Percentiles rank a stretch among this genome's conserved stretches.
phyloP scores from a whole-genome alignment of 2,888 invertebrate species.

The Cylindroiulus punctatus region DNA sequence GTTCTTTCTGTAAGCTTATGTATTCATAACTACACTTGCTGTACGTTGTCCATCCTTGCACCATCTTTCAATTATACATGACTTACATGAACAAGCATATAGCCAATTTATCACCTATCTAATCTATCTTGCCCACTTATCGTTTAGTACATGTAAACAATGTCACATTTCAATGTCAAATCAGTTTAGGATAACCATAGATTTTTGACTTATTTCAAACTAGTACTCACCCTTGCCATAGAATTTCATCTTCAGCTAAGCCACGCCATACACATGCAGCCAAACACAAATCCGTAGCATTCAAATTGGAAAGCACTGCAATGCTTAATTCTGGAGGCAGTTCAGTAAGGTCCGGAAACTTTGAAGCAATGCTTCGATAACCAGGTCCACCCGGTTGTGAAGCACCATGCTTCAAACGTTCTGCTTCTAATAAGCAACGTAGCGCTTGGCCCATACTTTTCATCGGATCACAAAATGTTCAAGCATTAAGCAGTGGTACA shows the following conservation, averaged over 20 bases:
- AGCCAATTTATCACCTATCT: no score
- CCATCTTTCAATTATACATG: no score
- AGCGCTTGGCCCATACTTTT: slow-evolving; percentile 59
- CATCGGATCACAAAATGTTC: slow-evolving; percentile 4
- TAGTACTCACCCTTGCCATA: slow-evolving; percentile 67
- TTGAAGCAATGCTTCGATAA: slow-evolving; percentile 44
- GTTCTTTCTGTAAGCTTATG: no score
- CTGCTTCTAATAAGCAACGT: slow-evolving; percentile 59
- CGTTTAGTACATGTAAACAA: not conserved
- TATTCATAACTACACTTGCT: no score
- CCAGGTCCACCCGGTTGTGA: not conserved
- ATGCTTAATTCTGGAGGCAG: slow-evolving; percentile 68
- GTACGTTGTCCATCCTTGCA: no score
- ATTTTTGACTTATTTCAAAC: not conserved
- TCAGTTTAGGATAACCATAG: not conserved
- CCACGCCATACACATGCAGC: slow-evolving; percentile 69
- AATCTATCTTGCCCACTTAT: not conserved
- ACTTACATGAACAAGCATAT: no score
- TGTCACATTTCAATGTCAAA: not conserved
- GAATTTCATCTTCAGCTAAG: slow-evolving; percentile 67
- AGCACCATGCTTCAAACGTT: slow-evolving; percentile 55
- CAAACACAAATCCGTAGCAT: slow-evolving; percentile 69
- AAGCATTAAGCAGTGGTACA: not conserved
- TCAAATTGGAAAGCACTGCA: slow-evolving; percentile 67
- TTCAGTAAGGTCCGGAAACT: slow-evolving; percentile 66